Evolutionary conservation across 2,113 vertebrate genomes (phyloP).

Genomic region (Ceyx cyanopectus): DNA sequence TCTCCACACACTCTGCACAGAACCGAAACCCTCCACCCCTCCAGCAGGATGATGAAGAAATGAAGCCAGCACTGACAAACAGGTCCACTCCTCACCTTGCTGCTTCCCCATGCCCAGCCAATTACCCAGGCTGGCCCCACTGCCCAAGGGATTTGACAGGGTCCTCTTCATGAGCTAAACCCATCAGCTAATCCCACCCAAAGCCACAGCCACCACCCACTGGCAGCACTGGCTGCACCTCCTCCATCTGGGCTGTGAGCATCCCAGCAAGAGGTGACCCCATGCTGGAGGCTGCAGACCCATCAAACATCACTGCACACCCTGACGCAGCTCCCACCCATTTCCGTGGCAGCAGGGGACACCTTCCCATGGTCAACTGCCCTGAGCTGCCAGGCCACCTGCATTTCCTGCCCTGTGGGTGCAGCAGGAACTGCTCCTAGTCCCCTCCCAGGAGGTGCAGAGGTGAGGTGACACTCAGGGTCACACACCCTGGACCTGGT

Average conservation of each 20-base stretch:
- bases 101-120: not conserved
- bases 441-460: not conserved
- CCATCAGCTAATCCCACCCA: not conserved
- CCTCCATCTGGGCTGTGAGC: not conserved
- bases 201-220: not conserved
- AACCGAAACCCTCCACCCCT: not conserved
- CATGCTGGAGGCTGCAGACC: fast-evolving
- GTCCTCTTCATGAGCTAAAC: not conserved
- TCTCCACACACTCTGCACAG: not conserved
- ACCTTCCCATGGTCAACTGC: not conserved
- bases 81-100: not conserved
- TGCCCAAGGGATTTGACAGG: not conserved
- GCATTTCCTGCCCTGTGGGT: not conserved
- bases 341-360: not conserved
- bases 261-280: not conserved
- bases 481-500: not conserved
- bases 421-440: not conserved
- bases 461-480: not conserved
- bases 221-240: not conserved
- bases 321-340: not conserved
- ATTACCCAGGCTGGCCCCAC: not conserved
- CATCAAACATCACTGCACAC: not conserved
- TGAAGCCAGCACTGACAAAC: fast-evolving
- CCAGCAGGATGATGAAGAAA: not conserved
- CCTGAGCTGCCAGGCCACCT: not conserved